Evolutionary conservation across 2,113 vertebrate species (phyloP).

Genomic region (Prolemur simus): DNA sequence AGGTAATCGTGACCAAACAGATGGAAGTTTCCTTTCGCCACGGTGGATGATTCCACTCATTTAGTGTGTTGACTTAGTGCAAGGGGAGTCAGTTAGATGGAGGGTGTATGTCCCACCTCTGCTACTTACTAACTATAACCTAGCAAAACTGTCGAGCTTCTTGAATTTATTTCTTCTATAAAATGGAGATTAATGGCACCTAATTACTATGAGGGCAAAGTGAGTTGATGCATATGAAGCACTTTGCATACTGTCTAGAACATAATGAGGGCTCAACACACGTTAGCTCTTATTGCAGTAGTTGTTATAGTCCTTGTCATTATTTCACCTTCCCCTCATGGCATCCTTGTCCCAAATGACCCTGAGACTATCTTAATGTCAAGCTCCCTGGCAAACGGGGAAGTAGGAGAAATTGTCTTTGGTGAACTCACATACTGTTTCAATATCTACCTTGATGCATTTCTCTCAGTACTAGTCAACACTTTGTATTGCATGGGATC

Average conservation of each 20-base stretch:
- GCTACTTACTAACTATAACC: not conserved
- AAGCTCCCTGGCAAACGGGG: not conserved
- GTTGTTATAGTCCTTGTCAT: not conserved
- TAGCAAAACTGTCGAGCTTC: not conserved
- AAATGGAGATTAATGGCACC: not conserved
- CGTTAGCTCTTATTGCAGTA: not conserved
- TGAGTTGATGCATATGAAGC: not conserved
- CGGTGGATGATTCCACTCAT: not conserved
- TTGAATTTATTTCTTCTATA: not conserved
- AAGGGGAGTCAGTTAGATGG: not conserved
- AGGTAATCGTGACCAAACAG: not conserved
- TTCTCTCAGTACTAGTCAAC: not conserved
- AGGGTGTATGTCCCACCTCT: not conserved
- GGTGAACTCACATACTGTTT: no score
- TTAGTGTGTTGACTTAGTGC: no score
- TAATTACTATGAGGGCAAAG: not conserved
- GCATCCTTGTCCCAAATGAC: not conserved
- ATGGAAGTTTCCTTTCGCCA: rapidly evolving
- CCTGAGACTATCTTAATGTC: not conserved
- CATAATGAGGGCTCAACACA: not conserved
- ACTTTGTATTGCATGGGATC: not conserved
- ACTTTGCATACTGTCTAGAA: not conserved
- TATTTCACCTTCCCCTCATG: not conserved
- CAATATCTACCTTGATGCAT: not conserved
- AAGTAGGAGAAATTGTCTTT: not conserved